Conservation (phyloP, 2,888 invertebrate species). For the Seira musarum region DNA sequence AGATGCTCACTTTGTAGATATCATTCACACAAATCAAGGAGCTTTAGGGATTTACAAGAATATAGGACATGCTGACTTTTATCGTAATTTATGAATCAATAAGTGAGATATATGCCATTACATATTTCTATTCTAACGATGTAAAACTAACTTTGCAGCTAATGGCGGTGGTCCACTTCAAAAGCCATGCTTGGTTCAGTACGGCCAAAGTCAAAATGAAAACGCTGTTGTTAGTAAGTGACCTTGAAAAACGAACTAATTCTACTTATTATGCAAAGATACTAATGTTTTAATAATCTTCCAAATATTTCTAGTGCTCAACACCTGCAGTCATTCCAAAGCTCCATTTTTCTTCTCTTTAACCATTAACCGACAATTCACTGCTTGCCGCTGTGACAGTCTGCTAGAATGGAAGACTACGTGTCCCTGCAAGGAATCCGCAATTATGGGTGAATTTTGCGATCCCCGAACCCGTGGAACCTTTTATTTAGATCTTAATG, state of each 20-base stretch:
- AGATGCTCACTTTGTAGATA: constrained; percentile 57
- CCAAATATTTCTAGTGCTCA: constrained; percentile 30
- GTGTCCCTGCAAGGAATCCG: constrained; percentile 45
- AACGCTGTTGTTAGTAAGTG: constrained; percentile 53
- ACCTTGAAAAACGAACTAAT: background rate
- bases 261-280: background rate
- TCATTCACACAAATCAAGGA: constrained; percentile 58
- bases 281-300: background rate
- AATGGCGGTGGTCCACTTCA: constrained; percentile 61
- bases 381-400: constrained; percentile 40
- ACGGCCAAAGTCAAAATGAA: constrained; percentile 32
- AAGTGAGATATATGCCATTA: no score
- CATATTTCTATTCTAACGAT: no score
- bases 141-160: constrained; percentile 26
- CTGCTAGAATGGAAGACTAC: constrained; percentile 44
- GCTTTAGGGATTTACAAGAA: constrained; percentile 41
- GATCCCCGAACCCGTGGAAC: constrained; percentile 47
- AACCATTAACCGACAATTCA: constrained; percentile 35
- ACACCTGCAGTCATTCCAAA: constrained; percentile 55
- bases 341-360: constrained; percentile 56
- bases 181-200: constrained; percentile 39
- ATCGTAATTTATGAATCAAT: constrained; percentile 26
- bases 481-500: constrained; percentile 54
- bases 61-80: constrained; percentile 57
- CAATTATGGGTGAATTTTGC: constrained; percentile 52